A percentile compares a stretch with the other conserved stretches of the same genome.
Evolutionary conservation across 2,797 vertebrate genomes (phyloP).

Genomic region (Enteromius trimaculatus): DNA sequence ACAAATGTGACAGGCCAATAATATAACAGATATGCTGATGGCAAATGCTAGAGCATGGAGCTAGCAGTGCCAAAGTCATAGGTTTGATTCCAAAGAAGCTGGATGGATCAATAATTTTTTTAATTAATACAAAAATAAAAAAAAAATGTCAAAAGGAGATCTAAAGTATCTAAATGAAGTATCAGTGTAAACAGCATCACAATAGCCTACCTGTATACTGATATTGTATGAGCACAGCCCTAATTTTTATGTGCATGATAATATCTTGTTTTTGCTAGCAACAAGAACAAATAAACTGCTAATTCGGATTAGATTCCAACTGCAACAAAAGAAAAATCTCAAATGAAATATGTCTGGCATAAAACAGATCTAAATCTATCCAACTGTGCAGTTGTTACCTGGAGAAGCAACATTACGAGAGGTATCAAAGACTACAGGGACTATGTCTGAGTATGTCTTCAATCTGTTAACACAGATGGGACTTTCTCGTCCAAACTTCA

Average conservation of each 20-base stretch:
- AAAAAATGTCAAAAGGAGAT: not conserved
- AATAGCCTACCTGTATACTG: not conserved
- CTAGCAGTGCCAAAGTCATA: not conserved
- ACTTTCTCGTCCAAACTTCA: slow-evolving; percentile 54
- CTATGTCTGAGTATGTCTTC: not conserved
- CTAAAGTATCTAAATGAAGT: not conserved
- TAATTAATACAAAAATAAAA: not conserved
- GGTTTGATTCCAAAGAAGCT: not conserved
- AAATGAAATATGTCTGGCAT: not conserved
- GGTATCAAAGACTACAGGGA: slow-evolving; percentile 46
- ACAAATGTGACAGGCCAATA: slow-evolving; percentile 40
- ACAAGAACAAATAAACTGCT: not conserved
- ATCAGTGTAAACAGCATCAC: not conserved
- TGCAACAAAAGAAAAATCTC: slow-evolving; percentile 8
- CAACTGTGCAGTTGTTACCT: slow-evolving; percentile 12
- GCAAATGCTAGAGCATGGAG: not conserved
- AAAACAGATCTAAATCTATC: not conserved
- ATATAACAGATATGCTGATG: slow-evolving; percentile 12
- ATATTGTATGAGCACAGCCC: not conserved
- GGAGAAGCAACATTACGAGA: slow-evolving; percentile 27
- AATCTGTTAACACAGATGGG: slow-evolving; percentile 48
- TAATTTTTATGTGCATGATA: not conserved
- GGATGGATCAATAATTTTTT: not conserved
- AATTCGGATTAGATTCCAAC: slow-evolving; percentile 13
- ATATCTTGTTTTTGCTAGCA: not conserved